Conservation (phyloP, 1,140 invertebrate species). For the Nixonia krombeini region DNA sequence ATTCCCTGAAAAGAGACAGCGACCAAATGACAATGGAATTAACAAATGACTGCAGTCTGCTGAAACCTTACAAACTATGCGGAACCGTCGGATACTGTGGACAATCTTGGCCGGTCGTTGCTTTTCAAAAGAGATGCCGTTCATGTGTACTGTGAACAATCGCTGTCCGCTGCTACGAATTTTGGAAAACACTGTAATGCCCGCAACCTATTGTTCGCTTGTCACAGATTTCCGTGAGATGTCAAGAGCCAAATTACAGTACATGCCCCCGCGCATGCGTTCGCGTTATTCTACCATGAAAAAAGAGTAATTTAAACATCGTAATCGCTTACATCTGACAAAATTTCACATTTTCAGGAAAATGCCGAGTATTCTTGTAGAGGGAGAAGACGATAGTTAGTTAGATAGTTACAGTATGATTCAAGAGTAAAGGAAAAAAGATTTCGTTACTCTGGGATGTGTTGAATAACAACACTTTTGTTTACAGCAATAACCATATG, state of each 20-base stretch:
- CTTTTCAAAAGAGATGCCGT: constrained; percentile 20
- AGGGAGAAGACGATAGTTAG: not conserved
- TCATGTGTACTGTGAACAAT: constrained; percentile 42
- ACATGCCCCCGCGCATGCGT: no score
- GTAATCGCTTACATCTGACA: constrained; percentile 28
- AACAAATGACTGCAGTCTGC: constrained; percentile 35
- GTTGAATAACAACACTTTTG: no score
- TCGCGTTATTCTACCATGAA: constrained; percentile 13
- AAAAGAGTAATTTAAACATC: constrained; percentile 38
- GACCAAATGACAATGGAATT: constrained; percentile 47
- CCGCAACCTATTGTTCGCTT: constrained; percentile 42
- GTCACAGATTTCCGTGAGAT: constrained; percentile 34
- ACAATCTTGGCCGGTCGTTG: constrained; percentile 12
- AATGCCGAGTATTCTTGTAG: not conserved
- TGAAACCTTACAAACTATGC: constrained; percentile 7
- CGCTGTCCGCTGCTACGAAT: constrained; percentile 30
- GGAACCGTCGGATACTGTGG: no score
- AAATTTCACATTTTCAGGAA: constrained; percentile 20
- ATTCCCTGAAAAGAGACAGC: constrained; percentile 13
- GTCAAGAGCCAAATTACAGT: constrained; percentile 37
- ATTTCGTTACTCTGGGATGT: no score
- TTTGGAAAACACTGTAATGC: constrained; percentile 42
- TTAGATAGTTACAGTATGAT: no score
- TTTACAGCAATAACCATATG: no score
- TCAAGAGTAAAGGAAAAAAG: no score